Evolutionary conservation across 2,797 vertebrate genomes (phyloP), one percentile per base, ranked within the genome.

Genomic region (Lagorchestes hirsutus): DNA sequence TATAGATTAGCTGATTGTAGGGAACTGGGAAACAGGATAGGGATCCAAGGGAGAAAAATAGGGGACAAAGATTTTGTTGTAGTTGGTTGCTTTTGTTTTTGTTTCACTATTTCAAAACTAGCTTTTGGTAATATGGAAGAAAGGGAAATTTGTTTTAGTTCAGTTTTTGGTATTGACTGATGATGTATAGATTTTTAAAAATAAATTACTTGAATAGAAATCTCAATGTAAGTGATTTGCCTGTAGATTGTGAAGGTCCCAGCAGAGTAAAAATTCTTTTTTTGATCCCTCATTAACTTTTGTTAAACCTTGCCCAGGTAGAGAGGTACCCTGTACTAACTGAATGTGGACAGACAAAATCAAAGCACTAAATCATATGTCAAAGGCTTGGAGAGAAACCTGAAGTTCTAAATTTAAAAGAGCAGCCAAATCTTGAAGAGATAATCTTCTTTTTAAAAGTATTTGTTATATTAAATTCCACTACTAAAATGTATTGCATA

Each of bases 371-470:
- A 55, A 90, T 40, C 55, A 95, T 57, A 91, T 95, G 62, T 54
- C 0, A 56, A 95, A n/a, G 59, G 52, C 10, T 29, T 67, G 1
- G 40, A 58, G 93, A 18, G 34, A 93, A 90, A 24, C 2, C 4
- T 96, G 91, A 57, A 54, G 9, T 93, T 93, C 82, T 92, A n/a
- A 95, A 93, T 97, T 95, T 59, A 52, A 96, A 96, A 59, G 57
- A 94, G 27, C 0, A 57, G 31, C 56, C 0, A 6, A 46, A 82
- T 46, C 28, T 40, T 93, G 14, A 67, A 16, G 12, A 67, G 34
- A 67, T 67, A 34, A n/a, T 27, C 8, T 90, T 90, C 40, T 90
- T 1, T 27, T 90, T 46, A 28, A 50, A 52, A 27, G 52, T 14
- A 52, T 90, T 34, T 90, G 50, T 54, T 90, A 27, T 90, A 29